A percentile compares a stretch with the other conserved stretches of the same genome.
Evolutionary conservation across 2,888 invertebrate species (phyloP).

Genomic region (Hypena proboscidalis): DNA sequence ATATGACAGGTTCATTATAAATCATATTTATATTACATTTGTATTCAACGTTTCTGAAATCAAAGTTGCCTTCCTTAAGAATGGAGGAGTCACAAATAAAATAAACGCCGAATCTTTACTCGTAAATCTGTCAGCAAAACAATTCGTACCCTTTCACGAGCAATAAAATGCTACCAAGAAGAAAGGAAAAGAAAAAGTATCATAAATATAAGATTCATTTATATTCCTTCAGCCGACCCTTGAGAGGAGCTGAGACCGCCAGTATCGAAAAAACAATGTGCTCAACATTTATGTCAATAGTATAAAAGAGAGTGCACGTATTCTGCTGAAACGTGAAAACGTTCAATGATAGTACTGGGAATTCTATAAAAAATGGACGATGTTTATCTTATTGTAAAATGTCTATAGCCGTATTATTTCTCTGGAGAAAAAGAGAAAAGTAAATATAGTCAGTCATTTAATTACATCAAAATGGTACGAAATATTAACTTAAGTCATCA

Average conservation of each 20-base stretch:
- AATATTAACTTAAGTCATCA: too few relatives aligned
- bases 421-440: too few relatives aligned
- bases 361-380: conserved; percentile 3
- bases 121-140: conserved; percentile 85
- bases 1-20: conserved; percentile 39
- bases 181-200: conserved; percentile 80
- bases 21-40: conserved; percentile 56
- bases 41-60: conserved; percentile 54
- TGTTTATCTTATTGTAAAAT: not conserved
- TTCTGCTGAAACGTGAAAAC: conserved; percentile 26
- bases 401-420: too few relatives aligned
- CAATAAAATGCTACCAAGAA: conserved; percentile 83
- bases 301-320: conserved; percentile 32
- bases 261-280: conserved; percentile 60
- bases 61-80: conserved; percentile 59
- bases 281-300: conserved; percentile 48
- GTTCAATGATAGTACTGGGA: conserved; percentile 21
- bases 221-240: conserved; percentile 80
- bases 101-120: conserved; percentile 81
- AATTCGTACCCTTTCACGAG: conserved; percentile 85
- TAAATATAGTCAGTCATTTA: too few relatives aligned
- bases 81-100: conserved; percentile 74
- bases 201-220: conserved; percentile 85
- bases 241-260: conserved; percentile 66
- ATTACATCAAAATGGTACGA: too few relatives aligned